These are phyloP conservation scores for Trinorchestia longiramus DNA, from an alignment of 1,140 invertebrate species.

Conservation along the genomic window DNA sequence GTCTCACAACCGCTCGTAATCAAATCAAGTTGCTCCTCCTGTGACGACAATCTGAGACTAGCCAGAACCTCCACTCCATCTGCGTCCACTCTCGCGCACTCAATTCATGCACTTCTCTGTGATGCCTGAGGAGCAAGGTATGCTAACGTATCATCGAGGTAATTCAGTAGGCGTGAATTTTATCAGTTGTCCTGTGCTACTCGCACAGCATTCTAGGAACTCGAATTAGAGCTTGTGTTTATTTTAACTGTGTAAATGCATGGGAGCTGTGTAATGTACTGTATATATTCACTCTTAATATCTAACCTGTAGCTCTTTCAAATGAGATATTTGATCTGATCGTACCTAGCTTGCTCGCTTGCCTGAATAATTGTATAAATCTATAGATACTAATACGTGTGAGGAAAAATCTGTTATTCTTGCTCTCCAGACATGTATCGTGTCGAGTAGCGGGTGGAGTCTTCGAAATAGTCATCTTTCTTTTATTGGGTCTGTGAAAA, in stretches of 20 bases:
- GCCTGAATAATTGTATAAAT: neutral
- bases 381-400: neutral
- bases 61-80: too few species aligned
- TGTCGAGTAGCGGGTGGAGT: neutral
- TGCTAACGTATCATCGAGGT: neutral
- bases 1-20: too few species aligned
- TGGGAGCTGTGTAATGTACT: neutral
- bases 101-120: neutral
- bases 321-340: neutral
- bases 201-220: neutral
- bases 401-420: neutral
- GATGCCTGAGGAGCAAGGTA: neutral
- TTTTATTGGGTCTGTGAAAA: neutral
- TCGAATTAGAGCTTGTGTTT: neutral
- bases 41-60: too few species aligned
- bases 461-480: neutral
- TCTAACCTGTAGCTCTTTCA: neutral
- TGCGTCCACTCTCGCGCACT: too few species aligned
- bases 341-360: neutral
- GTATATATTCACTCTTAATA: neutral
- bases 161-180: neutral
- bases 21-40: too few species aligned
- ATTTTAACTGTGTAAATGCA: neutral
- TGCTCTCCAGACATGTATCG: too few species aligned
- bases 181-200: neutral